phyloP scores from a whole-genome alignment of 2,113 vertebrate species.

The Rhea pennata region DNA sequence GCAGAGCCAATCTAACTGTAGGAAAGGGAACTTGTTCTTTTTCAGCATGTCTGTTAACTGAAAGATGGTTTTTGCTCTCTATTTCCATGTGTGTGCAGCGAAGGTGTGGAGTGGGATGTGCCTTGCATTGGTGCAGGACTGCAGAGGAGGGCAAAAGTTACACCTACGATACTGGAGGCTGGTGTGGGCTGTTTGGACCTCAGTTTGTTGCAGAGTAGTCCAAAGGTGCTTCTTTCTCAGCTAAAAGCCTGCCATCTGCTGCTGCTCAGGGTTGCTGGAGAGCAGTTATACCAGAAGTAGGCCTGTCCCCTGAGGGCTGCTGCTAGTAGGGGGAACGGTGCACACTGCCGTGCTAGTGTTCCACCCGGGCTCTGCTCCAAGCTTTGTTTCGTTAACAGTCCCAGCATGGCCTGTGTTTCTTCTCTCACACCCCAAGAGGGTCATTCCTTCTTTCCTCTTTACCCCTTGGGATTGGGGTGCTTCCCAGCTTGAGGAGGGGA shows the following conservation, averaged over 20 bases:
- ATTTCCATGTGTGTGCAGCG: not conserved
- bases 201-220: not conserved
- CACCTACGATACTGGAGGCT: not conserved
- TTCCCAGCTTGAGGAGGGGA: not conserved
- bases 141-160: not conserved
- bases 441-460: not conserved
- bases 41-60: not conserved
- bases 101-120: not conserved
- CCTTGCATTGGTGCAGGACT: not conserved
- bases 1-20: not conserved
- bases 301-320: not conserved
- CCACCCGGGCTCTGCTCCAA: not conserved
- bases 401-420: not conserved
- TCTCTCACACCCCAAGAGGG: not conserved
- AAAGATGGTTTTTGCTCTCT: not conserved
- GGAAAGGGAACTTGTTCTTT: not conserved
- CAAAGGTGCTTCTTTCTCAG: not conserved
- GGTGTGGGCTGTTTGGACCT: not conserved
- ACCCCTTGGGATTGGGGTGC: not conserved
- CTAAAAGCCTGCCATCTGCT: not conserved
- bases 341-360: not conserved
- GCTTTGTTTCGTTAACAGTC: not conserved
- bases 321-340: not conserved
- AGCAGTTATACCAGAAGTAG: not conserved
- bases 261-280: not conserved